Base-by-base conservation (phyloP, 2,113 vertebrate species). In the Lynx canadensis region DNA sequence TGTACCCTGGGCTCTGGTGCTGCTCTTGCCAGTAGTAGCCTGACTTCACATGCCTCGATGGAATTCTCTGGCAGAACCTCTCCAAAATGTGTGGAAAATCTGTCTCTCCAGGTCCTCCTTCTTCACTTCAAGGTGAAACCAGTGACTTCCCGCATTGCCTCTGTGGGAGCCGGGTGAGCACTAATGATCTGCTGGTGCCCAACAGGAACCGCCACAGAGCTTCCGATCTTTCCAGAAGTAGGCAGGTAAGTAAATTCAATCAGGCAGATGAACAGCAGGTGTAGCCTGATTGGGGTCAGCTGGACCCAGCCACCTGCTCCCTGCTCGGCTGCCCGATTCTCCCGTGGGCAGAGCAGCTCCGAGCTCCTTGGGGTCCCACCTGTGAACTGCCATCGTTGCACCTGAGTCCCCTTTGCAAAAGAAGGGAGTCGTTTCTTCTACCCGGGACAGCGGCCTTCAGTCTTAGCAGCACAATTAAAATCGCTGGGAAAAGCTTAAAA, bases 81-180 rank as follows among this genome's bases (percentile, higher is more conserved):
- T 69, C 91, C 52, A 68, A 18, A 21, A 57, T 4, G 78, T 94
- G 91, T 86, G 60, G 86, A 91, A 86, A 94, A 92, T 60, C 29
- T 57, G 76, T 97, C 93, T 94, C 25, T 29, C 78, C 33, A 48
- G 87, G 6, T 45, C 83, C 33, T 87, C 79, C 84, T 94, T 7
- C 81, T 96, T 83, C 3, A 3, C 81, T 73, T 95, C 95, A 96
- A 97, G 97, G 94, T 96, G 97, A 97, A 97, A 57, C 88, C 57
- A 73, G 91, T 5, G 41, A 91, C 93, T 94, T 81, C 60, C 57
- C 38, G 48, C n/a, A 3, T 38, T 55, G 71, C 38, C 52, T 36
- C 74, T 92, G 25, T 15, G 74, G 60, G 83, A 92, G 57, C 73
- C 45, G 33, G 52, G 14, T 1, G 13, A 94, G 15, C 16, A 18